Conservation (phyloP, 2,113 vertebrate genomes). For the Pica pica region DNA sequence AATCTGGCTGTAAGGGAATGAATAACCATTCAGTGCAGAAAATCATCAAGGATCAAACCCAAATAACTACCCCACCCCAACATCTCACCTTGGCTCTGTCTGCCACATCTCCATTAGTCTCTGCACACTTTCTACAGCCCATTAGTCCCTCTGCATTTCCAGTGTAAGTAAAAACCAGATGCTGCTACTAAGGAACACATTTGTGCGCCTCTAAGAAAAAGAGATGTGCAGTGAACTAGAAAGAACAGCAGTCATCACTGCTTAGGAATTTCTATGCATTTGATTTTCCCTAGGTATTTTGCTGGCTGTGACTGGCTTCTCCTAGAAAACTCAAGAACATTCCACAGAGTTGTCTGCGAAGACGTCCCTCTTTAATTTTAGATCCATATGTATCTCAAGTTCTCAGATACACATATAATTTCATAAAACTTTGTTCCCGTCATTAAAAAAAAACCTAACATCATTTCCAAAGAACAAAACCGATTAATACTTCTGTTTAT, state of each 20-base stretch:
- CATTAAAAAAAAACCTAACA: neutral
- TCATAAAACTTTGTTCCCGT: neutral
- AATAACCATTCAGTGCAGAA: neutral
- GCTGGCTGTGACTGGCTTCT: neutral
- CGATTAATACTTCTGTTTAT: neutral
- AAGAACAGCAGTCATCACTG: neutral
- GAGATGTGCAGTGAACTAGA: neutral
- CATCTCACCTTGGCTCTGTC: neutral
- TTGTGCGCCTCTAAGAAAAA: neutral
- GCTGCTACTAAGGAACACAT: neutral
- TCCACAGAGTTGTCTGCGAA: neutral
- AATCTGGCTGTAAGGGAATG: conserved; percentile 82
- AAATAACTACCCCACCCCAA: neutral
- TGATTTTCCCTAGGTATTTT: neutral
- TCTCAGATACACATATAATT: neutral
- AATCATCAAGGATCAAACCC: neutral
- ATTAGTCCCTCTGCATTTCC: neutral
- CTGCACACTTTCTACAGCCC: neutral
- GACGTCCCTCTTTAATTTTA: conserved; percentile 29
- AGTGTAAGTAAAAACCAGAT: neutral
- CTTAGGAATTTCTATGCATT: neutral
- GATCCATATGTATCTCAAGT: neutral
- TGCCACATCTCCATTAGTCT: neutral
- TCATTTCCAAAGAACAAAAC: neutral
- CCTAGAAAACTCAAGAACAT: neutral